A percentile compares a stretch with the other conserved stretches of the same genome.
phyloP scores from a whole-genome alignment of 2,888 invertebrate species.

The Hirtodrosophila histrioides region DNA sequence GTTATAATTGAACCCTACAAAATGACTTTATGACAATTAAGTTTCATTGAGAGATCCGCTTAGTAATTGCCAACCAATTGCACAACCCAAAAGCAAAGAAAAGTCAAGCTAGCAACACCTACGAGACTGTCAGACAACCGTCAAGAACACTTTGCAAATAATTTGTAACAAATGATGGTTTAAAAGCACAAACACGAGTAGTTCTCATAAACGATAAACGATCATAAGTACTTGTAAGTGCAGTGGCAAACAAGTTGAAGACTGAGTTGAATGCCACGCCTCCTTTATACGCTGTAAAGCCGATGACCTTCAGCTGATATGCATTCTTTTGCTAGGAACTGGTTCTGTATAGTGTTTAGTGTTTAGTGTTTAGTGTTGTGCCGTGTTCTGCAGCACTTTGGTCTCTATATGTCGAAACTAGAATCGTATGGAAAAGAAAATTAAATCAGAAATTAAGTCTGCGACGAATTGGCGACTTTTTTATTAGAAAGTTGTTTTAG shows the following conservation, averaged over 20 bases:
- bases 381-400: constrained; percentile 15
- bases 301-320: constrained; percentile 62
- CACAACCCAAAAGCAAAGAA: constrained; percentile 47
- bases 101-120: constrained; percentile 50
- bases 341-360: constrained; percentile 39
- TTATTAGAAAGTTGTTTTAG: constrained; percentile 78
- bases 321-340: constrained; percentile 57
- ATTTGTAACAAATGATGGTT: constrained; percentile 54
- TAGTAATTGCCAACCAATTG: constrained; percentile 59
- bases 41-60: constrained; percentile 65
- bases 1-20: constrained; percentile 65
- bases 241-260: constrained; percentile 17
- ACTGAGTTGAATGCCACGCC: constrained; percentile 43
- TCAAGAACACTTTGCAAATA: constrained; percentile 30
- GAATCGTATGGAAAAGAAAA: constrained; percentile 58
- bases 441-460: constrained; percentile 60
- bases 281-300: constrained; percentile 39
- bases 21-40: constrained; percentile 48
- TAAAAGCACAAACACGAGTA: constrained; percentile 21
- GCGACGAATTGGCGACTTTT: constrained; percentile 50
- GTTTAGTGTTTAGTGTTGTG: not conserved
- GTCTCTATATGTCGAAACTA: constrained; percentile 9
- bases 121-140: constrained; percentile 20
- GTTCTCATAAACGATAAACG: constrained; percentile 5
- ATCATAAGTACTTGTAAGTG: constrained; percentile 23